These are phyloP conservation scores for Buathra laborator DNA, from an alignment of 2,888 invertebrate genomes.

Conservation along the genomic window DNA sequence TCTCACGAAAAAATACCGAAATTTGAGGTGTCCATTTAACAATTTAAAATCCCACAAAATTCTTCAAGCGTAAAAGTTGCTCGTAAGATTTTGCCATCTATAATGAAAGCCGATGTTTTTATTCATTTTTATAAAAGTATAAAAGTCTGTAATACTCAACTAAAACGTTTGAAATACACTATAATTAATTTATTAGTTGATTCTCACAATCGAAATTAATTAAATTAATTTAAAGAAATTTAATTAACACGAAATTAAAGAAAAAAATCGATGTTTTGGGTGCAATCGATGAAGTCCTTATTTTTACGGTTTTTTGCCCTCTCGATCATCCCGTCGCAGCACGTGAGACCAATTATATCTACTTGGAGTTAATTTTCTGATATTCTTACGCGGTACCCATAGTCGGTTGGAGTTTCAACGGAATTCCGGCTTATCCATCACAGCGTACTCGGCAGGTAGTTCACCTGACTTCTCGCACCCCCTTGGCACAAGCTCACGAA, in stretches of 20 bases:
- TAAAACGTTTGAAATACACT: too few relatives aligned
- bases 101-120: too few relatives aligned
- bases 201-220: too few relatives aligned
- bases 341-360: conserved; percentile 12
- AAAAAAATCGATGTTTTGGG: neutral
- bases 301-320: neutral
- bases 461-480: conserved; percentile 47
- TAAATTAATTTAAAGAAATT: too few relatives aligned
- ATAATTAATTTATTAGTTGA: too few relatives aligned
- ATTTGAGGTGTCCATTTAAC: neutral
- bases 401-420: conserved; percentile 49
- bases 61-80: too few relatives aligned
- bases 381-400: conserved; percentile 6
- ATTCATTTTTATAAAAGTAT: too few relatives aligned
- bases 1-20: neutral
- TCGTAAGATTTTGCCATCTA: too few relatives aligned
- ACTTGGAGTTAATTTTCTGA: conserved; percentile 5
- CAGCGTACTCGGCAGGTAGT: conserved; percentile 17
- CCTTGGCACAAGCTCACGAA: conserved; percentile 54
- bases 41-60: too few relatives aligned
- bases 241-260: neutral
- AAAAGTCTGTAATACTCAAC: too few relatives aligned
- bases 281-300: neutral
- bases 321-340: conserved; percentile 8
- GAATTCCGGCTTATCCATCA: conserved; percentile 60